phyloP scores from a whole-genome alignment of 2,113 vertebrate species.

The Antennarius striatus region DNA sequence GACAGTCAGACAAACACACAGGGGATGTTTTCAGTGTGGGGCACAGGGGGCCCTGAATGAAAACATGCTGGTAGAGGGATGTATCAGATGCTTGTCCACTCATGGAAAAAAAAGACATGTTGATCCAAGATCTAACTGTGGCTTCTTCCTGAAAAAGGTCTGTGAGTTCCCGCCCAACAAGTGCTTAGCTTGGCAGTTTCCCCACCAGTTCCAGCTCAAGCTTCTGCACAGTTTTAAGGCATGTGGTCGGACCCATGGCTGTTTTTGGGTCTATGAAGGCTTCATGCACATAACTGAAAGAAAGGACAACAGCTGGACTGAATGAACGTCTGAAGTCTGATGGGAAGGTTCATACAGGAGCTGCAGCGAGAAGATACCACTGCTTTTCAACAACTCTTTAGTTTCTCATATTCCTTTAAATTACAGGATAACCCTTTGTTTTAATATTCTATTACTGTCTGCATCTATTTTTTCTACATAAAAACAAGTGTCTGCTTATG shows the following conservation, averaged over 20 bases:
- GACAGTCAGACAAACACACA: constrained; percentile 25
- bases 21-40: constrained; percentile 57
- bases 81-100: constrained; percentile 64
- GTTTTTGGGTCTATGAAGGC: constrained; percentile 26
- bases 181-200: constrained; percentile 56
- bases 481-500: too few relatives aligned
- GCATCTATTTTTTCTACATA: too few relatives aligned
- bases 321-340: constrained; percentile 8
- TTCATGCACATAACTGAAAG: constrained; percentile 27
- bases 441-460: too few relatives aligned
- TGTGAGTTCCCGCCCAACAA: constrained; percentile 40
- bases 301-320: not conserved
- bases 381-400: too few relatives aligned
- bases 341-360: not conserved
- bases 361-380: not conserved
- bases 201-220: constrained; percentile 41
- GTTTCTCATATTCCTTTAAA: too few relatives aligned
- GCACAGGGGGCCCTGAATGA: constrained; percentile 57
- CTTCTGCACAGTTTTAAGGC: constrained; percentile 33
- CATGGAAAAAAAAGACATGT: constrained; percentile 26
- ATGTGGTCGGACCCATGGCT: constrained; percentile 24
- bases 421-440: too few relatives aligned
- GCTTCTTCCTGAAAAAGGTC: constrained; percentile 49
- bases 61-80: constrained; percentile 65
- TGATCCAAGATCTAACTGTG: constrained; percentile 65